Conservation (phyloP, 1,140 invertebrate genomes). For the Vanessa tameamea region DNA sequence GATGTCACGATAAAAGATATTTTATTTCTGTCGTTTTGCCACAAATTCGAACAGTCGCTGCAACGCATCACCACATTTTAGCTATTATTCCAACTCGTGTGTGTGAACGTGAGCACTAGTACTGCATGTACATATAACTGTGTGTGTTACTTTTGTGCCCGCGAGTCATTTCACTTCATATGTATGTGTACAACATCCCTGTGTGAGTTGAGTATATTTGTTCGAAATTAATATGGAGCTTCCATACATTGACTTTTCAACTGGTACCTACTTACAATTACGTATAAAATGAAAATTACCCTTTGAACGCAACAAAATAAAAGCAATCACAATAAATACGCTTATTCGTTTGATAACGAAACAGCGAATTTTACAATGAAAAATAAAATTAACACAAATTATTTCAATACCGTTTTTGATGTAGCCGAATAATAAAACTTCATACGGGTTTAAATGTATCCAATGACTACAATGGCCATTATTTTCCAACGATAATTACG, state of each 20-base stretch:
- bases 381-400: not conserved
- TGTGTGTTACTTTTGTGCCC: no score
- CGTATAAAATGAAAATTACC: not conserved
- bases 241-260: not conserved
- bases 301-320: not conserved
- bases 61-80: no score
- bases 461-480: constrained; percentile 37
- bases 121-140: no score
- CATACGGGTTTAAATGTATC: constrained; percentile 21
- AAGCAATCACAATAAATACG: constrained; percentile 8
- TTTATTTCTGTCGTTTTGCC: no score
- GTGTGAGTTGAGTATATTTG: not conserved
- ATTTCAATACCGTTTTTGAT: constrained; percentile 4
- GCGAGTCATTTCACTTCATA: no score
- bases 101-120: no score
- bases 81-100: no score
- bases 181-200: no score
- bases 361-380: constrained; percentile 1
- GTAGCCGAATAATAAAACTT: constrained; percentile 8
- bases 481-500: constrained; percentile 40
- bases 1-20: no score
- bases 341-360: not conserved
- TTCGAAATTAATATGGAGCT: not conserved
- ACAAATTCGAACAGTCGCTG: no score
- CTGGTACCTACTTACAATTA: not conserved